Percentiles rank a stretch among this genome's conserved stretches.
phyloP scores from a whole-genome alignment of 1,140 invertebrate genomes.

The Drosophila kurseongensis region DNA sequence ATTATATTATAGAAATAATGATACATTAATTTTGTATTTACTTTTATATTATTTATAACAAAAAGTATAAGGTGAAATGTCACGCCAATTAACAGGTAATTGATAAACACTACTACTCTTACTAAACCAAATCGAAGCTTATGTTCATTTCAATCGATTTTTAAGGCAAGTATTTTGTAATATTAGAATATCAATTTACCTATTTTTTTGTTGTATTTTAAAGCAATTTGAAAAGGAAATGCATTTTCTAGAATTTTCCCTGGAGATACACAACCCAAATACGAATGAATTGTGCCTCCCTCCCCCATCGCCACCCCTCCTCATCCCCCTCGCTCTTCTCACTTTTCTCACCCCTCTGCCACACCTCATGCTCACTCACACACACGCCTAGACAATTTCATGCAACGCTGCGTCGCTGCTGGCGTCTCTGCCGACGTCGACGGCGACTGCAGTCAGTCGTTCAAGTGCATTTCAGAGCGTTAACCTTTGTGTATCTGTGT shows the following conservation, averaged over 20 bases:
- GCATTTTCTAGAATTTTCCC: conserved; percentile 61
- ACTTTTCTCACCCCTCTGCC: conserved; percentile 27
- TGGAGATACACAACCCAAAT: conserved; percentile 44
- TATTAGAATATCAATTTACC: not conserved
- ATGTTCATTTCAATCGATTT: too few relatives aligned
- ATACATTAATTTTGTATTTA: too few relatives aligned
- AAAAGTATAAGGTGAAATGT: too few relatives aligned
- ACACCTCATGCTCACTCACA: conserved; percentile 35
- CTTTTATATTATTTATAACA: too few relatives aligned
- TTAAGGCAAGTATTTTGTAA: not conserved
- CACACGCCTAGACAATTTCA: conserved; percentile 56
- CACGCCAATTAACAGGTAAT: too few relatives aligned
- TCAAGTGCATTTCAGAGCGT: conserved; percentile 83
- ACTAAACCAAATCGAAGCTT: too few relatives aligned
- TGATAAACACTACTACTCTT: too few relatives aligned
- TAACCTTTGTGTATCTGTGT: conserved; percentile 64
- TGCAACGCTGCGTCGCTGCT: conserved; percentile 46
- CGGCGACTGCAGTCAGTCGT: conserved; percentile 72
- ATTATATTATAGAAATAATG: too few relatives aligned
- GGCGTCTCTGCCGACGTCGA: conserved; percentile 14
- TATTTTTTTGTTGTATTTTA: not conserved
- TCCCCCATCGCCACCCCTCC: not conserved
- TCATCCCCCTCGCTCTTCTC: not conserved
- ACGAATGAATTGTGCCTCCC: conserved; percentile 15
- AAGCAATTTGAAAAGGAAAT: not conserved